These are phyloP conservation scores for Sinocyclocheilus anophthalmus DNA, from an alignment of 2,113 vertebrate genomes.

Conservation along the genomic window DNA sequence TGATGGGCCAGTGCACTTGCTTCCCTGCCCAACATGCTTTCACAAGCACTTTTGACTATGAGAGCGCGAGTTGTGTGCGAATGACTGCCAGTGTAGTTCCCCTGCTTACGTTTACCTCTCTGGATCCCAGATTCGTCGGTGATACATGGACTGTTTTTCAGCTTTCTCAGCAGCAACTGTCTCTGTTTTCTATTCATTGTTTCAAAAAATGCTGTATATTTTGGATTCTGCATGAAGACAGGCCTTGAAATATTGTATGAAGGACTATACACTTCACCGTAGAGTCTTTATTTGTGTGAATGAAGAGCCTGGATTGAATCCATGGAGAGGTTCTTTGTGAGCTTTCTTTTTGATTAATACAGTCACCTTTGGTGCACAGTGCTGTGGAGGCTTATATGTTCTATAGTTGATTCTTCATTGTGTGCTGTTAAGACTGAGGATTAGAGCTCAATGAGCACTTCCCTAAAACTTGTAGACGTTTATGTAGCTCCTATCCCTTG, in stretches of 20 bases:
- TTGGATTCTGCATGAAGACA: neutral
- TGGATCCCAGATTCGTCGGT: neutral
- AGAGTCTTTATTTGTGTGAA: neutral
- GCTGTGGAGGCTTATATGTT: slow-evolving; percentile 3
- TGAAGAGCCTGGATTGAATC: neutral
- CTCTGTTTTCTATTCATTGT: neutral
- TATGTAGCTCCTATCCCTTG: slow-evolving; percentile 39
- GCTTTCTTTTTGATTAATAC: slow-evolving; percentile 9
- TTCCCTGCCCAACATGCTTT: slow-evolving; percentile 39
- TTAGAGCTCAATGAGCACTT: slow-evolving; percentile 35
- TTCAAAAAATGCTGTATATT: neutral
- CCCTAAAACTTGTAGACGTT: slow-evolving; percentile 14
- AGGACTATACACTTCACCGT: neutral
- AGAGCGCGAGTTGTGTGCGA: slow-evolving; percentile 22
- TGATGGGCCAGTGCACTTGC: slow-evolving; percentile 53
- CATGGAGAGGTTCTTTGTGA: too few relatives aligned
- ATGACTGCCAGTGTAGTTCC: neutral
- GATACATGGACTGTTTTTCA: neutral
- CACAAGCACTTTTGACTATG: slow-evolving; percentile 36
- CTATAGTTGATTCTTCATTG: slow-evolving; percentile 15
- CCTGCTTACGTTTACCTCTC: neutral
- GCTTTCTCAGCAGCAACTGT: neutral
- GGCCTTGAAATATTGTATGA: neutral
- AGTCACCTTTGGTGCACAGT: slow-evolving; percentile 12
- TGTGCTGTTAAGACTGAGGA: slow-evolving; percentile 16